Base-by-base conservation (phyloP, 2,797 vertebrate species). In the Thunnus albacares region DNA sequence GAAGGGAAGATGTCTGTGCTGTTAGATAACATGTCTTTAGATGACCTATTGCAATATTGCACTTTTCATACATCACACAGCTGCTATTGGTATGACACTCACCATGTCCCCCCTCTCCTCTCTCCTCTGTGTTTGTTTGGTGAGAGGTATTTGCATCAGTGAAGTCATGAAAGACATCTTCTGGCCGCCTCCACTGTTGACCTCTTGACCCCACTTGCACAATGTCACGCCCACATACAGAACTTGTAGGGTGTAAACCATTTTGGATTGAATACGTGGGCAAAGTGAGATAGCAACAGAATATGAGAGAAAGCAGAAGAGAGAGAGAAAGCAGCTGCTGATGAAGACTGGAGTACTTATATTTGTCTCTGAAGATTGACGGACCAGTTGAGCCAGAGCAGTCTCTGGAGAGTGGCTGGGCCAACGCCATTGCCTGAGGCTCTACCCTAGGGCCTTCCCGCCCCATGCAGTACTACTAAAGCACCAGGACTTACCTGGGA, bases 261-360 rank as follows among this genome's bases (percentile, higher is more conserved):
- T 85, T 87, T 77, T 83, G 79, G 89, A 89, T 91, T 85, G 84
- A 78, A 85, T 87, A 91, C 35, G 90, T 93, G 91, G 92, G 92
- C 71, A 84, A 91, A 83, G 71, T 13, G 6, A 75, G 64, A 87
- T 76, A 70, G 55, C 59, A 73, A 67, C 33, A 51, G 55, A 65
- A 71, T 49, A 67, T 67, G 59, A 83, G 65, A 65, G 17, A 52
- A 38, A 76, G 79, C n/a, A 69, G 52, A 33, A 47, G 30, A 71
- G 38, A 67, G 52, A 68, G 52, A 68, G 3, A 59, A 24, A 55
- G 51, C 28, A 72, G 49, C 28, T 79, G 78, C 57, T 73, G 71
- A 80, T 20, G 35, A 60, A 75, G 51, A 33, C 45, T 35, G 18
- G 43, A 58, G 71, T 70, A 60, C 77, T 77, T 78, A 78, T 82